These are phyloP conservation scores for Acanthosoma haemorrhoidale DNA, from an alignment of 2,888 invertebrate species.

Conservation along the genomic window DNA sequence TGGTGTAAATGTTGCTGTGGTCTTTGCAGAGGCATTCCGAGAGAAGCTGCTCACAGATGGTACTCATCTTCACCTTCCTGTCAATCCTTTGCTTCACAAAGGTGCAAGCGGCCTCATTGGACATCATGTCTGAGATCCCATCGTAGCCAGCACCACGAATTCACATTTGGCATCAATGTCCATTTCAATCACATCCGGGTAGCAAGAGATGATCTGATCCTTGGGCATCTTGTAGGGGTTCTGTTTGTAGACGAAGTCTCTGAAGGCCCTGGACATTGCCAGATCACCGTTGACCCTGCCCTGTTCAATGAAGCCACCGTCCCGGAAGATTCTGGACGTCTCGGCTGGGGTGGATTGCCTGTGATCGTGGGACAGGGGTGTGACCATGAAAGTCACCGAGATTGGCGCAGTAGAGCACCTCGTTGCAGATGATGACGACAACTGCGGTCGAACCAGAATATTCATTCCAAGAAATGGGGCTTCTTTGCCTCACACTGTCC, in stretches of 20 bases:
- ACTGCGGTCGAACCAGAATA: conserved; percentile 94
- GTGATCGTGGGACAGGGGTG: conserved; percentile 33
- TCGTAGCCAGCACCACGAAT: conserved; percentile 96
- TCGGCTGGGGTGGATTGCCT: conserved; percentile 31
- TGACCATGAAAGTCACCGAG: conserved; percentile 31
- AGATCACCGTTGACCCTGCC: conserved; percentile 34
- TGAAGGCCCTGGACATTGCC: conserved; percentile 32
- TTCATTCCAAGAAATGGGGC: conserved; percentile 81
- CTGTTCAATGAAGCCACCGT: conserved; percentile 34
- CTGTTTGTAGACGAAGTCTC: conserved; percentile 33
- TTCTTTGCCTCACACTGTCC: conserved; percentile 86
- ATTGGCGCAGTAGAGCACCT: conserved; percentile 72
- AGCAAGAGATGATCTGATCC: conserved; percentile 72
- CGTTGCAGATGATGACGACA: conserved; percentile 75
- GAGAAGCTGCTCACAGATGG: conserved; percentile 92
- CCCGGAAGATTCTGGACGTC: conserved; percentile 29
- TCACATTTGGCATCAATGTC: conserved; percentile 86
- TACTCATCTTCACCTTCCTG: conserved; percentile 77
- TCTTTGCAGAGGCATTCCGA: conserved; percentile 88
- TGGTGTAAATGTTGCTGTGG: conserved; percentile 80
- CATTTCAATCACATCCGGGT: conserved; percentile 82
- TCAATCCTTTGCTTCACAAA: conserved; percentile 80
- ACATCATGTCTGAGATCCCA: conserved; percentile 98
- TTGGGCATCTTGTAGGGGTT: conserved; percentile 2
- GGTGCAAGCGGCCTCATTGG: conserved; percentile 84